Evolutionary conservation across 1,140 invertebrate genomes (phyloP).

Genomic region (Cydia amplana): DNA sequence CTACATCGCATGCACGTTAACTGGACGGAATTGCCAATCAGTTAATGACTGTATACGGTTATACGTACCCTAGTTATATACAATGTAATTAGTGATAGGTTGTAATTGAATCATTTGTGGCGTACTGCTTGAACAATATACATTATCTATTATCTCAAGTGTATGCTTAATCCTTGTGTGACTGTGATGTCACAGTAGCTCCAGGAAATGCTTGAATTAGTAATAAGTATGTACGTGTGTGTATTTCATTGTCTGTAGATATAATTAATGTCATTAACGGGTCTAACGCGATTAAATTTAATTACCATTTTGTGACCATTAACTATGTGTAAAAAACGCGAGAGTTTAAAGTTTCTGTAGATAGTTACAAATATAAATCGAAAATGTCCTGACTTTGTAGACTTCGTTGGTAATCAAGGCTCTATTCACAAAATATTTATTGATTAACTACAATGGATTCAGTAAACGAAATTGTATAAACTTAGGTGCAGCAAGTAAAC

Average conservation of each 20-base stretch:
- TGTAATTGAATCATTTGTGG: constrained; percentile 12
- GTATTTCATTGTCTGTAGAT: too few species aligned
- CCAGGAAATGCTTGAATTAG: background rate
- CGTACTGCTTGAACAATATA: constrained; percentile 2
- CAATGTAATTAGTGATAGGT: constrained; percentile 27
- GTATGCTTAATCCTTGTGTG: constrained; percentile 35
- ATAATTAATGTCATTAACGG: too few species aligned
- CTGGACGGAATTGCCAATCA: constrained; percentile 53
- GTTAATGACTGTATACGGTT: constrained; percentile 46
- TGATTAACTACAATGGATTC: too few species aligned
- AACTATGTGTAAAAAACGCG: too few species aligned
- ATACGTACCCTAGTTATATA: constrained; percentile 32
- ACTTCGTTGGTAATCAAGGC: too few species aligned
- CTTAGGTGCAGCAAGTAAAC: too few species aligned
- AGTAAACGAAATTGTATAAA: too few species aligned
- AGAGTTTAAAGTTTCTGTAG: too few species aligned
- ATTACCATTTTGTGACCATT: too few species aligned
- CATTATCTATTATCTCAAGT: constrained; percentile 27
- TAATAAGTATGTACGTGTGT: background rate
- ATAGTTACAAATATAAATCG: background rate
- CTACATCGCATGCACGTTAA: constrained; percentile 29
- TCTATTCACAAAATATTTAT: too few species aligned
- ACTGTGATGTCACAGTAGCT: background rate
- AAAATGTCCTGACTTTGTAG: too few species aligned
- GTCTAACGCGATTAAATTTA: too few species aligned